Conservation (phyloP, 2,888 invertebrate species). For the Nycteola revayana region DNA sequence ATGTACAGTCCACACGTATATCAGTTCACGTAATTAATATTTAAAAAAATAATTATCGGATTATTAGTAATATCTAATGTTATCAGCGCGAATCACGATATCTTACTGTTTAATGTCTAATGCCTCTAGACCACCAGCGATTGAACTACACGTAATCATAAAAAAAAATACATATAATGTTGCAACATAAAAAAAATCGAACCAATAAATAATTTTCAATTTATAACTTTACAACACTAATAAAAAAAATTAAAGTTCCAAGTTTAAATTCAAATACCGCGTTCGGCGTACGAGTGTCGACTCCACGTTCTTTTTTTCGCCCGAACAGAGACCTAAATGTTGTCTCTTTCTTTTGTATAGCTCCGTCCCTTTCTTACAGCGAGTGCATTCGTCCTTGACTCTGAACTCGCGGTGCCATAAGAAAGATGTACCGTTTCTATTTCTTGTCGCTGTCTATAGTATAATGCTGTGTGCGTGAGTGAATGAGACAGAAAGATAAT, state of each 20-base stretch:
- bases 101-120: slow-evolving; percentile 16
- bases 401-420: slow-evolving; percentile 49
- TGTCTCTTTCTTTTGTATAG: slow-evolving; percentile 42
- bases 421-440: slow-evolving; percentile 69
- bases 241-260: slow-evolving; percentile 21
- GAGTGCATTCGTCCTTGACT: slow-evolving; percentile 75
- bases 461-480: slow-evolving; percentile 15
- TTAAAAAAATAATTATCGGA: no score
- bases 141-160: slow-evolving; percentile 50
- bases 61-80: no score
- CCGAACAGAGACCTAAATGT: slow-evolving; percentile 39
- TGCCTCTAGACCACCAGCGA: slow-evolving; percentile 38
- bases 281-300: slow-evolving; percentile 53
- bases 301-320: slow-evolving; percentile 53
- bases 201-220: slow-evolving; percentile 4
- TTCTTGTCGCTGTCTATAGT: slow-evolving; percentile 42
- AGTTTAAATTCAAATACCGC: slow-evolving; percentile 44
- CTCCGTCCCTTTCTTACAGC: slow-evolving; percentile 39
- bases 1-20: no score
- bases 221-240: slow-evolving; percentile 33
- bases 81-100: slow-evolving; percentile 15
- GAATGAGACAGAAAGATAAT: slow-evolving; percentile 50
- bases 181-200: slow-evolving; percentile 35
- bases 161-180: slow-evolving; percentile 40
- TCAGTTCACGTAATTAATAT: no score